A percentile compares a stretch with the other conserved stretches of the same genome.
Conservation (phyloP, 1,140 invertebrate species). For the Cydia pomonella region DNA sequence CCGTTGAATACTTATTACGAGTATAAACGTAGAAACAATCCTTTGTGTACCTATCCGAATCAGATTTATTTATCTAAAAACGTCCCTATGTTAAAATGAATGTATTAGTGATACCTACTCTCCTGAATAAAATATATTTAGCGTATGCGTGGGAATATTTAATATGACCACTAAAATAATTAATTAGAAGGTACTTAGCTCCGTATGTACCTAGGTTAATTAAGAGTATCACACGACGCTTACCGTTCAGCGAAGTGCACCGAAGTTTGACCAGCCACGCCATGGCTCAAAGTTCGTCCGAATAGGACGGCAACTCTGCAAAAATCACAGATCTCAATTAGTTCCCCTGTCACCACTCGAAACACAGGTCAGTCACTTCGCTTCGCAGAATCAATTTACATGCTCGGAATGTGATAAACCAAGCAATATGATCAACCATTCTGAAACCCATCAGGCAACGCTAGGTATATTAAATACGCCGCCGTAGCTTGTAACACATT, state of each 20-base stretch:
- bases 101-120: no score
- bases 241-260: constrained; percentile 11
- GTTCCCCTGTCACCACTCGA: not conserved
- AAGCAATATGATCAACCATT: not conserved
- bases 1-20: not conserved
- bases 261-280: not conserved
- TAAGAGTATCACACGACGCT: not conserved
- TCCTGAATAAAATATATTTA: no score
- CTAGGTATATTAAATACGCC: no score
- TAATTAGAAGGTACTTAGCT: not conserved
- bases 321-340: constrained; percentile 17
- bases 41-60: not conserved
- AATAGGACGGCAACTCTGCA: constrained; percentile 31
- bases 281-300: constrained; percentile 24
- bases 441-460: no score
- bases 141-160: no score
- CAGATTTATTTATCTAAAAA: no score
- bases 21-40: not conserved
- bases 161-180: not conserved
- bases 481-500: no score
- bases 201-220: not conserved
- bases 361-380: not conserved
- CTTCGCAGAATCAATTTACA: not conserved
- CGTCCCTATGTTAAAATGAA: no score
- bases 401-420: not conserved